phyloP scores from a whole-genome alignment of 1,140 invertebrate genomes.

The Leptinotarsa lineolata region DNA sequence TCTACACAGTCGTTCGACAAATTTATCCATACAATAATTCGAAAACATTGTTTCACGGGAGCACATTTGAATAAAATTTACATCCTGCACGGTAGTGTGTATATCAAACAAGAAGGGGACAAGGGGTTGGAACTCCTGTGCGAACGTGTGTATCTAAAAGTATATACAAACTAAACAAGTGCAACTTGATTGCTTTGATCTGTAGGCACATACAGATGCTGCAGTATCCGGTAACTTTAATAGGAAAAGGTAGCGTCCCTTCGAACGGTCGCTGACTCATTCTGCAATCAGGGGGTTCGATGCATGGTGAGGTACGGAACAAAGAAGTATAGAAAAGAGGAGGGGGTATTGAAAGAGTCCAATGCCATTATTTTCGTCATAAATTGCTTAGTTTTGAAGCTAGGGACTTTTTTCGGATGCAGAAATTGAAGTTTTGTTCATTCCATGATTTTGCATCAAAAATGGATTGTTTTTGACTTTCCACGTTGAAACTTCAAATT shows the following conservation, averaged over 20 bases:
- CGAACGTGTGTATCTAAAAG: constrained; percentile 33
- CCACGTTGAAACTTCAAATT: too few species aligned
- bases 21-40: constrained; percentile 11
- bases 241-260: constrained; percentile 53
- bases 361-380: too few species aligned
- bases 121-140: constrained; percentile 25
- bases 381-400: too few species aligned
- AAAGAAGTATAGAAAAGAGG: constrained; percentile 11
- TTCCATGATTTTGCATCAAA: too few species aligned
- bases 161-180: constrained; percentile 54
- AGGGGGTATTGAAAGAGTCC: not conserved
- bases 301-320: constrained; percentile 4
- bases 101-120: not conserved
- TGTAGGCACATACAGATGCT: constrained; percentile 51
- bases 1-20: not conserved
- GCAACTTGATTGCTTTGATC: constrained; percentile 57
- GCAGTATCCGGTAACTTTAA: constrained; percentile 55
- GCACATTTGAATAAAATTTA: constrained; percentile 35
- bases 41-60: constrained; percentile 30
- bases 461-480: too few species aligned
- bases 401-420: too few species aligned
- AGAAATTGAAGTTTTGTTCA: too few species aligned
- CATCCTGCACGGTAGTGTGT: constrained; percentile 6
- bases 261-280: constrained; percentile 51
- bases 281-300: constrained; percentile 52